phyloP scores from a whole-genome alignment of 2,888 invertebrate species.

The Pseudococcus viburni region DNA sequence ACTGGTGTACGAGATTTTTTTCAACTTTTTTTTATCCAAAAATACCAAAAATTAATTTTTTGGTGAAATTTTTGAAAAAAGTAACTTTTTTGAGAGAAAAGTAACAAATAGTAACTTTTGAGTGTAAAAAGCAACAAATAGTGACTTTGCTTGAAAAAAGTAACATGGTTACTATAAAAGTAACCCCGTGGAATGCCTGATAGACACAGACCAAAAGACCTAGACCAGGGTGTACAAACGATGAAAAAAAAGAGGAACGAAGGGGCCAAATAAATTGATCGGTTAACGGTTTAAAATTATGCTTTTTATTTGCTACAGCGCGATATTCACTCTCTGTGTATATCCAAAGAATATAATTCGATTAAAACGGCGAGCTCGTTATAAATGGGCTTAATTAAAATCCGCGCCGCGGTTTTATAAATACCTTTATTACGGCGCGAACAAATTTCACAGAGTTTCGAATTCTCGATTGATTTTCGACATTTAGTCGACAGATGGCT shows the following conservation, averaged over 20 bases:
- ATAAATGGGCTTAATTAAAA: slow-evolving; percentile 36
- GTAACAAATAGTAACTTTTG: too few species aligned
- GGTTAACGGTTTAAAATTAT: not conserved
- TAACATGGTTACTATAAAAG: too few species aligned
- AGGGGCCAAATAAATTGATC: slow-evolving; percentile 6
- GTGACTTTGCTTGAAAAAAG: too few species aligned
- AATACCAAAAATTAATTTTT: too few species aligned
- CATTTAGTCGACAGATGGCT: not conserved
- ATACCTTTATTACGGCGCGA: not conserved
- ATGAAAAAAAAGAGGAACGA: not conserved
- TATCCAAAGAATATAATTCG: not conserved
- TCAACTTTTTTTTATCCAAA: too few species aligned
- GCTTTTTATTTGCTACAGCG: slow-evolving; percentile 10
- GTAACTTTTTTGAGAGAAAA: too few species aligned
- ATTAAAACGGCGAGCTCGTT: slow-evolving; percentile 17
- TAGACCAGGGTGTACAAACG: too few species aligned
- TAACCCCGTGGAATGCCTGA: too few species aligned
- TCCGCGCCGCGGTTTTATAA: slow-evolving; percentile 21
- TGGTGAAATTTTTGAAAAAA: too few species aligned
- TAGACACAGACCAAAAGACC: too few species aligned
- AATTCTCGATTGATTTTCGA: slow-evolving; percentile 8
- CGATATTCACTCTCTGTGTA: not conserved
- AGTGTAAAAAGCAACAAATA: too few species aligned
- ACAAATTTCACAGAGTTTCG: slow-evolving; percentile 1
- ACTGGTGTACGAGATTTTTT: too few species aligned